Base-by-base conservation (phyloP, 1,140 invertebrate species). In the Hyles euphorbiae region DNA sequence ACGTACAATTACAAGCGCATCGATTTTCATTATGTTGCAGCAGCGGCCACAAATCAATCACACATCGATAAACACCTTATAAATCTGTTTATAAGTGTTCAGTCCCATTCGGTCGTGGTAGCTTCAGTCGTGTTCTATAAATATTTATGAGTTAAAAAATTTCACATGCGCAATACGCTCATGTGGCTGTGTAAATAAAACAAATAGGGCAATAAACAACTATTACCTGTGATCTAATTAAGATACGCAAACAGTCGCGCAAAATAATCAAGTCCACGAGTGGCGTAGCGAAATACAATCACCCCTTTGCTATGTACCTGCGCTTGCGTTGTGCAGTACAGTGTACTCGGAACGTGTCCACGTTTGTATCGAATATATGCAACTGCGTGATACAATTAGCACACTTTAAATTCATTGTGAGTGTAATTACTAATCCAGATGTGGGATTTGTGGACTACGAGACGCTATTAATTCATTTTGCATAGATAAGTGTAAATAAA, bases 241-340 rank as follows among this genome's bases (percentile, higher is more conserved):
- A 46, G 51, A 44, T 53, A 54, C 52, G 40, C n/a, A 60, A 56
- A 43, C 55, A 43, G 34, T 33, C 12, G 8, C 22, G 8, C 34
- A 50, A 66, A 67, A 61, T 76, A 70, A 75, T 73, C 53, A 65
- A 77, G 61, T 74, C 76, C 76, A 78, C 76, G 76, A 67, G 76
- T 73, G 67, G 65, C 70, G 73, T 65, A 72, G 68, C 9, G 49
- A 68, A 65, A 58, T 44, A 36, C 22, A 48, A 55, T 67, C 63
- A 72, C 59, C 58, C 58, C 45, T 33, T 47, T 5, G 60, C 53
- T 53, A 53, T 69, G 53, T 55, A n/a, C 52, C n/a, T 53, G 52
- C 34, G 3, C 44, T n/a, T n/a, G 46, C 46, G 46, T n/a, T 5
- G 8, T 5, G 5, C n/a, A 22, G 5, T 60, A 49, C 36, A 50